Conservation (phyloP, 2,888 invertebrate genomes). For the Dynastes grantii region DNA sequence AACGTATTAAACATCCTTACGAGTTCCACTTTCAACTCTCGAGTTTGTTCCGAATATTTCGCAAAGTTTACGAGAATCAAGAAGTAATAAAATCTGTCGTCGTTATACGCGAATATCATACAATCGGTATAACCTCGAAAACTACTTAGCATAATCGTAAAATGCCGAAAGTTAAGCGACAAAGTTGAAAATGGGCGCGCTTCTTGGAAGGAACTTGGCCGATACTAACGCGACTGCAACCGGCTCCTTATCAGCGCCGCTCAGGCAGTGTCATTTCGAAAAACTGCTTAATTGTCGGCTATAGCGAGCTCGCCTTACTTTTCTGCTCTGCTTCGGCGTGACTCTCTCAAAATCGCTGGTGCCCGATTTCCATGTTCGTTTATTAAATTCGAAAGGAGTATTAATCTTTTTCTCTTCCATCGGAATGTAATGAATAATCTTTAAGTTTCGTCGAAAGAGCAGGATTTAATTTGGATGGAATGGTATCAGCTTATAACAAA, state of each 20-base stretch:
- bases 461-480: no score
- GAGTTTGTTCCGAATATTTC: background rate
- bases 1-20: no score
- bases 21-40: no score
- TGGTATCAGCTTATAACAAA: no score
- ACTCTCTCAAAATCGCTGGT: background rate
- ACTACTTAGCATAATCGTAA: slow-evolving; percentile 43
- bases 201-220: slow-evolving; percentile 16
- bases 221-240: slow-evolving; percentile 21
- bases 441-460: background rate
- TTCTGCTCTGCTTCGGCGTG: background rate
- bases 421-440: background rate
- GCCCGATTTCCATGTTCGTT: slow-evolving; percentile 1
- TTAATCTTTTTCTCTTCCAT: slow-evolving; percentile 8
- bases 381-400: slow-evolving; percentile 30
- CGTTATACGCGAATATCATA: background rate
- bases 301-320: slow-evolving; percentile 14
- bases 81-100: slow-evolving; percentile 17
- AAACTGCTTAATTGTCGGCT: slow-evolving; percentile 59
- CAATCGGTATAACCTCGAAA: slow-evolving; percentile 24
- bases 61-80: slow-evolving; percentile 4
- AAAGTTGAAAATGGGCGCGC: background rate
- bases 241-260: slow-evolving; percentile 55
- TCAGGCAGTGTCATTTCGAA: slow-evolving; percentile 57
- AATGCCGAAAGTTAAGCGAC: slow-evolving; percentile 23